phyloP scores from a whole-genome alignment of 2,113 vertebrate species.

The Melierax canorus region DNA sequence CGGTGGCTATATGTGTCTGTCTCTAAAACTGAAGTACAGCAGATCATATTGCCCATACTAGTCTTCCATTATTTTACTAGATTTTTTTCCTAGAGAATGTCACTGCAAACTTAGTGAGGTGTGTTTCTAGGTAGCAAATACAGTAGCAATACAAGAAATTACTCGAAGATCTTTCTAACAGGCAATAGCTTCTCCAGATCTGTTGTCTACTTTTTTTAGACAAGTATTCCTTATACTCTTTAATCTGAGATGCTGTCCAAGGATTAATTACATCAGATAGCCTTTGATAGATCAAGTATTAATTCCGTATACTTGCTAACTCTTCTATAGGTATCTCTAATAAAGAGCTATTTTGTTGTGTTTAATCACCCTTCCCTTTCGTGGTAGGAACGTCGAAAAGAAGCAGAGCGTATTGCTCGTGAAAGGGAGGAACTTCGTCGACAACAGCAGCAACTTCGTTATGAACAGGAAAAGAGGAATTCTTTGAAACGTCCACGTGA shows the following conservation, averaged over 20 bases:
- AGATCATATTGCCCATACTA: neutral
- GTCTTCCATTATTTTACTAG: neutral
- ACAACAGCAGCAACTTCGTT: slow-evolving; percentile 97
- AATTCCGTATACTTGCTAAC: neutral
- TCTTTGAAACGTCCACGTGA: slow-evolving; percentile 92
- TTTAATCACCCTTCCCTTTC: neutral
- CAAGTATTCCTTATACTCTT: neutral
- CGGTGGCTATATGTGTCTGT: fast-evolving
- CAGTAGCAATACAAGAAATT: neutral
- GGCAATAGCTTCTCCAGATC: neutral
- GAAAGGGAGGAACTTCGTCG: slow-evolving; percentile 92
- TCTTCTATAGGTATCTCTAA: neutral
- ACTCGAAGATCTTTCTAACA: neutral
- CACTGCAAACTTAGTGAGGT: neutral
- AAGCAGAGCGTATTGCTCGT: slow-evolving; percentile 90
- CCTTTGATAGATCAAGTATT: neutral
- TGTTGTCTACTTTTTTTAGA: neutral
- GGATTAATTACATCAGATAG: neutral
- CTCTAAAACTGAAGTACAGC: neutral
- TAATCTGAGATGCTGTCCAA: neutral
- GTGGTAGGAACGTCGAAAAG: slow-evolving; percentile 90
- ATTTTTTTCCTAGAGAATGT: neutral
- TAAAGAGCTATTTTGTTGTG: neutral
- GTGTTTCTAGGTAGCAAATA: neutral
- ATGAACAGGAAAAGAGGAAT: slow-evolving; percentile 95